phyloP scores from a whole-genome alignment of 2,797 vertebrate genomes.

The Xiphophorus birchmanni region DNA sequence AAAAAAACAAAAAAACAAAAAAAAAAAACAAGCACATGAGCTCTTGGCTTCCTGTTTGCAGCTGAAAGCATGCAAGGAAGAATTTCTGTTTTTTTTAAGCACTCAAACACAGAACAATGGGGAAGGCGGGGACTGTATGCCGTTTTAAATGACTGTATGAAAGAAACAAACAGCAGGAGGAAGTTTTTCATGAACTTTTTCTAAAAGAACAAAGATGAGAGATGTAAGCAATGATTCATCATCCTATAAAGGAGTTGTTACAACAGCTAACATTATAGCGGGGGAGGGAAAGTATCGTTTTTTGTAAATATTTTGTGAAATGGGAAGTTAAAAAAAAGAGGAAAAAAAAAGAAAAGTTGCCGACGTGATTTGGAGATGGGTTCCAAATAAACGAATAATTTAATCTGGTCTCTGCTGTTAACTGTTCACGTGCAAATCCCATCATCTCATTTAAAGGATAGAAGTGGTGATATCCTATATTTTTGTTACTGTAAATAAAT shows the following conservation, averaged over 20 bases:
- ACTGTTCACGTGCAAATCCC: conserved; percentile 36
- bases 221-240: conserved; percentile 65
- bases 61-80: conserved; percentile 83
- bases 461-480: conserved; percentile 14
- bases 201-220: conserved; percentile 65
- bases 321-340: conserved; percentile 44
- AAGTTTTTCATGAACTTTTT: conserved; percentile 77
- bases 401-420: conserved; percentile 62
- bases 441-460: conserved; percentile 10
- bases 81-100: conserved; percentile 50
- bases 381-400: conserved; percentile 82
- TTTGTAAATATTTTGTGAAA: conserved; percentile 88
- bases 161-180: conserved; percentile 45
- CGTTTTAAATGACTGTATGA: conserved; percentile 65
- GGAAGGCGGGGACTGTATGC: conserved; percentile 41
- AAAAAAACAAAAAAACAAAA: conserved; percentile 49
- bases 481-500: conserved; percentile 44
- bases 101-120: conserved; percentile 68
- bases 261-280: conserved; percentile 41
- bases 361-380: conserved; percentile 79
- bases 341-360: conserved; percentile 74
- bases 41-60: conserved; percentile 88
- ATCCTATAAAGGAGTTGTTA: conserved; percentile 62
- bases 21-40: conserved; percentile 73
- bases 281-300: conserved; percentile 69